These are phyloP conservation scores for Acanthochromis polyacanthus DNA, from an alignment of 2,113 vertebrate genomes.

Conservation along the genomic window DNA sequence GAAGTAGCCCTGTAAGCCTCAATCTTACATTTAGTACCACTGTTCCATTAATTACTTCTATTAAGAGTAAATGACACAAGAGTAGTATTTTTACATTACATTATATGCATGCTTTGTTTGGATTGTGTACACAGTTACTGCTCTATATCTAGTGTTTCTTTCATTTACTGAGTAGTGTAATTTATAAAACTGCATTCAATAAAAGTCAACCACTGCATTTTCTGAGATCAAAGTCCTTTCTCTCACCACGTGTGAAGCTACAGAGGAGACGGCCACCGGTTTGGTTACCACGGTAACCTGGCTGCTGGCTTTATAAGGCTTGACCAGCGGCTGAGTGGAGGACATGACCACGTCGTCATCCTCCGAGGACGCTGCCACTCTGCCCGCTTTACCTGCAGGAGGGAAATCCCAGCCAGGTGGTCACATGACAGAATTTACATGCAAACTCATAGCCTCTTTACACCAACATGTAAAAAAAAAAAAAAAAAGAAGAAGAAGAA, in stretches of 20 bases:
- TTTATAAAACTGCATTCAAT: not conserved
- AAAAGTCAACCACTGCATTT: not conserved
- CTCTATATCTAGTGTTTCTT: too few relatives aligned
- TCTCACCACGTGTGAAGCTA: slow-evolving; percentile 89
- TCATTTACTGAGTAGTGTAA: not conserved
- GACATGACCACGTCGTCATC: slow-evolving; percentile 81
- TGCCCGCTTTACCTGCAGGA: slow-evolving; percentile 73
- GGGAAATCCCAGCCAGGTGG: not conserved
- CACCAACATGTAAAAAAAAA: not conserved
- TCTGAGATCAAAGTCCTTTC: not conserved
- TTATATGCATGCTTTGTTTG: too few relatives aligned
- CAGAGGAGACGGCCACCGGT: slow-evolving; percentile 84
- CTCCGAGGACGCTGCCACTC: slow-evolving; percentile 53
- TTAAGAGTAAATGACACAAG: too few relatives aligned
- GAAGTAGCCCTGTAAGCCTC: not conserved
- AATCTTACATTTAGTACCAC: too few relatives aligned
- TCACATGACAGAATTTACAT: slow-evolving; percentile 1
- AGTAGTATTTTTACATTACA: too few relatives aligned
- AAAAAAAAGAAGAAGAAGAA: not conserved
- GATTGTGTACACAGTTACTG: too few relatives aligned
- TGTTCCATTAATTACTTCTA: too few relatives aligned
- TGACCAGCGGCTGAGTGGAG: slow-evolving; percentile 86
- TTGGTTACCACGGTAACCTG: slow-evolving; percentile 89
- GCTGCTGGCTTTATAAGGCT: slow-evolving; percentile 86
- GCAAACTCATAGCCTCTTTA: not conserved